Percentiles rank a stretch among this genome's conserved stretches.
phyloP scores from a whole-genome alignment of 2,113 vertebrate genomes.

The Nansenia antarctica region DNA sequence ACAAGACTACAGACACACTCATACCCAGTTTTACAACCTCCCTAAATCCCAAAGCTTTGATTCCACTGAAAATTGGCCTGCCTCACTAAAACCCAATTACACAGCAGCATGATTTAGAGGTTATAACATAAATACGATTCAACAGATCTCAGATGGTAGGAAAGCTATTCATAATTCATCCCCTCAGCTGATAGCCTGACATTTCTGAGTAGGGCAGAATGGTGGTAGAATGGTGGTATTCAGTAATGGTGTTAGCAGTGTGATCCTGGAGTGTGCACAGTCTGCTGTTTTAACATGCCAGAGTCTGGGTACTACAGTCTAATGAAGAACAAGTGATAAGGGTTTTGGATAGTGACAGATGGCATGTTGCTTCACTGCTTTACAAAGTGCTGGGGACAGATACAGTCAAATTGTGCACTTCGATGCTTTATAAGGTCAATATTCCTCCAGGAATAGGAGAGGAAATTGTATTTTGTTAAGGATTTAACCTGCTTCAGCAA shows the following conservation, averaged over 20 bases:
- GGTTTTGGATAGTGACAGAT: constrained; percentile 24
- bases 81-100: not conserved
- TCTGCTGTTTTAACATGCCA: not conserved
- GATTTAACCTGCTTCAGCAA: too few relatives aligned
- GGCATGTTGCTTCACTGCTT: constrained; percentile 11
- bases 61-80: not conserved
- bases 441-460: constrained; percentile 1
- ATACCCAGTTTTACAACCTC: not conserved
- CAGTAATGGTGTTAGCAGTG: not conserved
- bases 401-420: not conserved
- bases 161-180: not conserved
- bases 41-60: not conserved
- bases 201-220: too few relatives aligned
- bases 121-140: not conserved
- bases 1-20: not conserved
- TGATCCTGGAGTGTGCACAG: not conserved
- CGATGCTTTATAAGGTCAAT: constrained; percentile 21
- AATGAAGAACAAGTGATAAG: constrained; percentile 10
- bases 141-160: not conserved
- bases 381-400: constrained; percentile 21
- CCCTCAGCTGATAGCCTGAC: not conserved
- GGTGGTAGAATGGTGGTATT: not conserved
- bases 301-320: not conserved
- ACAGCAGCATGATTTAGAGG: not conserved
- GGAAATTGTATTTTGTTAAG: constrained; percentile 3